Evolutionary conservation across 2,888 invertebrate genomes (phyloP).

Genomic region (Aporophyla lueneburgensis): DNA sequence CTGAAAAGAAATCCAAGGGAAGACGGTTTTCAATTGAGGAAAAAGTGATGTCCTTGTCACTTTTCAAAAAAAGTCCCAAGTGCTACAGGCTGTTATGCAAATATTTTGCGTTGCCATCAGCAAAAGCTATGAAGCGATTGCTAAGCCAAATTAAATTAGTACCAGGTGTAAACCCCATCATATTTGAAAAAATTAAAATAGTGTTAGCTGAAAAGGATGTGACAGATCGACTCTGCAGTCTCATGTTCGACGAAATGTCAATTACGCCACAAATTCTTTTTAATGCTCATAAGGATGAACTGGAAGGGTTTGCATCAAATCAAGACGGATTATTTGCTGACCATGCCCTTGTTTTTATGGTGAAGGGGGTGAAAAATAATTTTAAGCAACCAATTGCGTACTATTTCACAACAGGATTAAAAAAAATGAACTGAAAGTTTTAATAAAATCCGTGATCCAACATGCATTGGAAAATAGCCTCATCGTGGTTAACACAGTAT

Average conservation of each 20-base stretch:
- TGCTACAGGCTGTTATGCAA: background rate
- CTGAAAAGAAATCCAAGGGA: conserved; percentile 19
- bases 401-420: background rate
- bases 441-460: conserved; percentile 2
- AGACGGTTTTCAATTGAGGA: conserved; percentile 17
- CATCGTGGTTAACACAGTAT: conserved; percentile 19
- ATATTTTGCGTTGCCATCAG: conserved; percentile 35
- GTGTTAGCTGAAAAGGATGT: background rate
- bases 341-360: conserved; percentile 34
- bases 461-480: background rate
- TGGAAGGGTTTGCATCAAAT: conserved; percentile 10
- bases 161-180: conserved; percentile 12
- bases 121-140: conserved; percentile 31
- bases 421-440: background rate
- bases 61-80: conserved; percentile 26
- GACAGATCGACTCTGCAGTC: conserved; percentile 17
- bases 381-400: conserved; percentile 38
- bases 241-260: conserved; percentile 32
- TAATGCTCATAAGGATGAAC: background rate
- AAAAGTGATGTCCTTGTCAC: conserved; percentile 21
- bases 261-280: background rate
- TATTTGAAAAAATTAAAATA: conserved; percentile 29
- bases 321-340: conserved; percentile 12
- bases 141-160: conserved; percentile 11
- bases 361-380: conserved; percentile 24